Evolutionary conservation across 2,888 invertebrate species (phyloP), one percentile per base, ranked within the genome.

Genomic region (Nephrotoma flavescens): DNA sequence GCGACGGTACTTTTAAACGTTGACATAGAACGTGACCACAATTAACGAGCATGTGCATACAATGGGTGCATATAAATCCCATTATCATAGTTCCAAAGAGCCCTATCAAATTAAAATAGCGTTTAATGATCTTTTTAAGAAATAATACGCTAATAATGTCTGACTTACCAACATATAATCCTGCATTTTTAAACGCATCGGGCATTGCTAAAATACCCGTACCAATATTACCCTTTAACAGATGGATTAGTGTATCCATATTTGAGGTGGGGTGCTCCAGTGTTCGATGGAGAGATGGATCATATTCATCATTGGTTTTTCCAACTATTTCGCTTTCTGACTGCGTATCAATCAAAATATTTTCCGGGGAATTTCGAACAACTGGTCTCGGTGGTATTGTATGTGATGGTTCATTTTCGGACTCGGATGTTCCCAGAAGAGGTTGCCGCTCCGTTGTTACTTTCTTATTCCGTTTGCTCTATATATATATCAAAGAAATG

Each of bases 141-240:
- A 42, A n/a, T 42, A 42, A n/a, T 42, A 84, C 11, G 4, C 12
- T 42, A 15, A 84, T 31, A 31, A 31, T 31, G 31, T 71, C 9
- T 15, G 12, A n/a, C 84, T 42, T 84, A 90, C 98, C 98, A 87
- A 97, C 94, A 89, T 95, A 94, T 87, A 98, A 93, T 11, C 98
- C 98, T 87, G 98, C 95, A 92, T 98, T 96, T 91, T 96, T 95
- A 90, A 98, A 96, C 15, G 98, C 98, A 92, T 97, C 95, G 4
- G 99, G 99, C 96, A 99, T 97, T 6, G 99, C 99, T 88, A 99
- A 92, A 89, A 99, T 98, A 4, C 99, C 99, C 0, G 99, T 98
- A 6, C 98, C 98, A 88, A 94, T 93, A 89, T 95, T 95, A 42
- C 95, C 95, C 91, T 95, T 95, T 52, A 96, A 91, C 88, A 95